Conservation (phyloP, 2,888 invertebrate genomes). For the Girardia tigrina region DNA sequence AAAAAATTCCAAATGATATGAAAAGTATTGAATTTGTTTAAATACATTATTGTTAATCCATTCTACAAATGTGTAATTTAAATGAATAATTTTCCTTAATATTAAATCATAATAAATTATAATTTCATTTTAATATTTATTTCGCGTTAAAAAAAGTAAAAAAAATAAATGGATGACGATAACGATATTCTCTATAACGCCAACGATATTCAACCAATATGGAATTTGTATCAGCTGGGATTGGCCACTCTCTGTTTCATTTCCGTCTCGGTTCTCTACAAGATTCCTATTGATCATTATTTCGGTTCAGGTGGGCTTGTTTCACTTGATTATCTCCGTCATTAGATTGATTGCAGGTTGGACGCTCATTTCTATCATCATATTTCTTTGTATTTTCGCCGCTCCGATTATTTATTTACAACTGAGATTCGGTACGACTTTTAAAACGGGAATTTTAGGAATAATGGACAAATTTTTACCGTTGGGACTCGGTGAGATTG, state of each 20-base stretch:
- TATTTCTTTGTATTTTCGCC: slow-evolving; percentile 33
- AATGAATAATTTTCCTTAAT: background rate
- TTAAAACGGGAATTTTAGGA: slow-evolving; percentile 27
- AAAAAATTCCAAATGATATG: no score
- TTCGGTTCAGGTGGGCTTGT: slow-evolving; percentile 34
- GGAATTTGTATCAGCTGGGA: slow-evolving; percentile 33
- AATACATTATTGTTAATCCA: no score
- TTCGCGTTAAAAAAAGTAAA: background rate
- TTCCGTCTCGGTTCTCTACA: slow-evolving; percentile 30
- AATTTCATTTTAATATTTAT: background rate
- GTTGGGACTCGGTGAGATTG: slow-evolving; percentile 34
- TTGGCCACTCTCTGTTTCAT: slow-evolving; percentile 31
- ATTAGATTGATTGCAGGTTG: slow-evolving; percentile 33
- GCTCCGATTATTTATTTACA: slow-evolving; percentile 36
- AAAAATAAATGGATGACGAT: slow-evolving; percentile 29
- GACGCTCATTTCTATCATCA: slow-evolving; percentile 30
- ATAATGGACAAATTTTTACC: slow-evolving; percentile 36
- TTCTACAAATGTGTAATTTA: no score
- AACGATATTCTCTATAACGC: slow-evolving; percentile 33
- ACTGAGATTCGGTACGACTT: slow-evolving; percentile 31
- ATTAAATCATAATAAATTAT: background rate
- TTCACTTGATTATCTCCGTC: background rate
- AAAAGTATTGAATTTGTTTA: no score
- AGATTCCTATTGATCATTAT: slow-evolving; percentile 34
- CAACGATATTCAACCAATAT: slow-evolving; percentile 15